Base-by-base conservation (phyloP, 2,113 vertebrate species). In the Tupaia chinensis region DNA sequence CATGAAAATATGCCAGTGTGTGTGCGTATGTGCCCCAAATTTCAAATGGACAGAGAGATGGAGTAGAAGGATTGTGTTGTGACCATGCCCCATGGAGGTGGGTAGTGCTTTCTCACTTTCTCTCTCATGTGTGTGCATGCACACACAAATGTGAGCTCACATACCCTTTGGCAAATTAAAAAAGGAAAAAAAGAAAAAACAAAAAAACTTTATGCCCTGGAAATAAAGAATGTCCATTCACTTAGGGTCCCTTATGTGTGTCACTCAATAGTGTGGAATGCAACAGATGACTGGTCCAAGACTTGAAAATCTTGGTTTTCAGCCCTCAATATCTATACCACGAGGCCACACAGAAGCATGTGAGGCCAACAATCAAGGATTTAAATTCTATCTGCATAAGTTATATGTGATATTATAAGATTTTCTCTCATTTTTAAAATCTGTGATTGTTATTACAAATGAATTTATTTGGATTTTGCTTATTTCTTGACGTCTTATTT, bases 381-480 rank as follows among this genome's bases (percentile, higher is more conserved):
- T 91, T 34, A 93, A 83, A 94, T 58, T 23, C 16, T 54, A 76
- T 23, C 2, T 44, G 15, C 2, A 1, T 72, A 77, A 65, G 1
- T 32, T 69, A 27, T 8, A 84, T 3, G 79, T 32, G 25, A 13
- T 44, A 95, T 61, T 60, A 54, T 5, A 16, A 66, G 61, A 54
- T 72, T 74, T 89, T 82, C 65, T 93, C 20, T 93, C 34, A 65
- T 87, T 23, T 89, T 61, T 34, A 13, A 79, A 89, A 54, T 79
- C 16, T 89, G 16, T 44, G 22, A 72, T 9, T 15, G 12, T 32
- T 88, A 15, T 16, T 32, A n/a, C 22, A 44, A 44, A 14, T 61
- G 80, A 34, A 19, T 79, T 74, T 77, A n/a, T 68, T 78, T 92
- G 19, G 5, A n/a, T 82, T 90, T 85, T 73, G 10, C n/a, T 81